These are phyloP conservation scores for Porites cylindrica DNA, from an alignment of 92 coral and sea anemone species.

Conservation along the genomic window DNA sequence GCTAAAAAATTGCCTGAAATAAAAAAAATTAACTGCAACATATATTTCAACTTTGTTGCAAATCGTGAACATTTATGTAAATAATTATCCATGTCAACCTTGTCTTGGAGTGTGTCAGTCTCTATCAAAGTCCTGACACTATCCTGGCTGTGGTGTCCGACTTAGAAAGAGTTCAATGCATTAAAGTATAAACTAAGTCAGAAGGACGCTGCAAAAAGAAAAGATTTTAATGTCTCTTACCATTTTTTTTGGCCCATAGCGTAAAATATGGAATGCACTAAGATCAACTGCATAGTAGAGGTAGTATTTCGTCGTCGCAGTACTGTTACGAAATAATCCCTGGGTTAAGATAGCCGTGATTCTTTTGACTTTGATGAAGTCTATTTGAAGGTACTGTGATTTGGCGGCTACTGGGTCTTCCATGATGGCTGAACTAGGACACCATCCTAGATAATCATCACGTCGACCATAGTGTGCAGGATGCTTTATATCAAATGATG, in stretches of 20 bases:
- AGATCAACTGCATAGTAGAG: slow-evolving; percentile 10
- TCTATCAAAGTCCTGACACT: no score
- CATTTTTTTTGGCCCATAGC: neutral
- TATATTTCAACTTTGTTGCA: neutral
- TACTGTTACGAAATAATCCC: neutral
- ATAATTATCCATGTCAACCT: no score
- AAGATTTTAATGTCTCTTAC: neutral
- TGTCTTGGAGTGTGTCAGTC: no score
- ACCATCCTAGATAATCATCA: neutral
- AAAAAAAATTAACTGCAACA: neutral
- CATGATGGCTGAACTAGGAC: neutral
- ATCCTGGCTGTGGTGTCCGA: no score
- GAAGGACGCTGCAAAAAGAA: no score
- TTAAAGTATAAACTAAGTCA: no score
- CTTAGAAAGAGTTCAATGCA: no score
- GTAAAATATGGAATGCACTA: neutral
- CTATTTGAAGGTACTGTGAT: slow-evolving; percentile 35
- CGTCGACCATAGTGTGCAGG: slow-evolving; percentile 20
- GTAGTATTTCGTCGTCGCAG: slow-evolving; percentile 2
- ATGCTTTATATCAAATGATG: neutral
- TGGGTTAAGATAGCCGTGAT: slow-evolving; percentile 10
- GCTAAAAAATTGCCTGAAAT: no score
- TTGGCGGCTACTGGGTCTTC: neutral
- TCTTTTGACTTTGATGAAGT: slow-evolving; percentile 4
- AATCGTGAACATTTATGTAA: neutral